Conservation (phyloP, 2,888 invertebrate genomes). For the Itoplectis maculator region DNA sequence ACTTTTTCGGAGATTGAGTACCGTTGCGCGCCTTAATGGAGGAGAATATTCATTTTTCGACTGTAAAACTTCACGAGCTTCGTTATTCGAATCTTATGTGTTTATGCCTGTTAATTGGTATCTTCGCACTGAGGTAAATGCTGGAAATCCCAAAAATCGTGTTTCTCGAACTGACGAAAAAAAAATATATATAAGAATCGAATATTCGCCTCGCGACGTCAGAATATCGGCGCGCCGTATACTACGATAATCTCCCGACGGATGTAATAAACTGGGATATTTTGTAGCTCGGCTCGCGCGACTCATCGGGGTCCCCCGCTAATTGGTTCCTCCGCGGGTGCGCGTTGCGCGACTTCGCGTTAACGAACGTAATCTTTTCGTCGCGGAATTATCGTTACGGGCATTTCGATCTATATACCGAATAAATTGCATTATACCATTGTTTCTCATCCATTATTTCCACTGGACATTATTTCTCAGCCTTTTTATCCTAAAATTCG, state of each 20-base stretch:
- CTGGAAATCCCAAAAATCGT: constrained; percentile 11
- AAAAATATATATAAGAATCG: no score
- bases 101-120: not conserved
- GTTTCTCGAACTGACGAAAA: constrained; percentile 22
- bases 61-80: no score
- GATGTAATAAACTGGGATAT: constrained; percentile 56
- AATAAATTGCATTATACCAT: not conserved
- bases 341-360: constrained; percentile 12
- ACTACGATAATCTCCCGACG: constrained; percentile 42
- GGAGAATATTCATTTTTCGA: no score
- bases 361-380: constrained; percentile 59
- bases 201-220: not conserved
- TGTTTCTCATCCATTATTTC: no score
- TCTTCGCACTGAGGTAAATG: not conserved
- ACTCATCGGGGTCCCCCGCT: constrained; percentile 43
- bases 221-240: constrained; percentile 8
- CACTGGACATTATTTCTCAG: not conserved
- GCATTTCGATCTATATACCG: not conserved
- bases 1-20: no score
- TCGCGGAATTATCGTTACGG: not conserved
- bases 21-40: no score
- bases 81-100: no score
- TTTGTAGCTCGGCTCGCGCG: constrained; percentile 42
- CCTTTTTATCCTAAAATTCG: not conserved
- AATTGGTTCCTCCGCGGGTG: constrained; percentile 61